Percentiles rank a stretch among this genome's conserved stretches.
phyloP scores from a whole-genome alignment of 2,888 invertebrate species.

The Gibbula magus region DNA sequence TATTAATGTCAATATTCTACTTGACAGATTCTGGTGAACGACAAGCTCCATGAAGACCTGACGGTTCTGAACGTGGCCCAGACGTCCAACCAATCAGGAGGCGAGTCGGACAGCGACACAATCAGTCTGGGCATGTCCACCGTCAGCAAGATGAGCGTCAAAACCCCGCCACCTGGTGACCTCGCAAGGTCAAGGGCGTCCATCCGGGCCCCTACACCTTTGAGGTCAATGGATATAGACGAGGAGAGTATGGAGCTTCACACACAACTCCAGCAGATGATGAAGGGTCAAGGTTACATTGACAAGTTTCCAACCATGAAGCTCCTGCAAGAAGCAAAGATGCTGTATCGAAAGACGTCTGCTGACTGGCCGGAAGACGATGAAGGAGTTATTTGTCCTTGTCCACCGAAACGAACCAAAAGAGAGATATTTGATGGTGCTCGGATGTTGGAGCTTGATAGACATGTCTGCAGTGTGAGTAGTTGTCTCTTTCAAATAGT shows the following conservation, averaged over 20 bases:
- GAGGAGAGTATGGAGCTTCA: neutral
- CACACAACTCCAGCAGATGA: neutral
- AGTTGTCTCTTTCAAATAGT: neutral
- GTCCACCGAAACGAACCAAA: neutral
- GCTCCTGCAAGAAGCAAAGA: neutral
- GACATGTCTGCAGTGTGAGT: slow-evolving; percentile 1
- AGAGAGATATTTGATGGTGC: neutral
- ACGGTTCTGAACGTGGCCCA: neutral
- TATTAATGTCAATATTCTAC: neutral
- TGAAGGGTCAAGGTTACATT: neutral
- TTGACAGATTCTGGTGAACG: neutral
- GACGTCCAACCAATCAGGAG: neutral
- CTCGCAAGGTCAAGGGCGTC: neutral
- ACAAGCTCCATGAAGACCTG: neutral
- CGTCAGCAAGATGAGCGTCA: slow-evolving; percentile 1
- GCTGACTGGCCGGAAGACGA: slow-evolving; percentile 14
- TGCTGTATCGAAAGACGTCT: neutral
- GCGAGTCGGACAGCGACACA: neutral
- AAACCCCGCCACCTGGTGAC: neutral
- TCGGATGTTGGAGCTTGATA: neutral
- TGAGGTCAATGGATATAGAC: neutral
- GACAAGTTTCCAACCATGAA: neutral
- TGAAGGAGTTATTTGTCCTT: slow-evolving; percentile 22
- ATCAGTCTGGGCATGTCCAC: neutral
- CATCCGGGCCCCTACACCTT: neutral